Percentiles rank a stretch among this genome's conserved stretches.
phyloP scores from a whole-genome alignment of 2,797 vertebrate species.

The Parauchenoglanis punctatus region DNA sequence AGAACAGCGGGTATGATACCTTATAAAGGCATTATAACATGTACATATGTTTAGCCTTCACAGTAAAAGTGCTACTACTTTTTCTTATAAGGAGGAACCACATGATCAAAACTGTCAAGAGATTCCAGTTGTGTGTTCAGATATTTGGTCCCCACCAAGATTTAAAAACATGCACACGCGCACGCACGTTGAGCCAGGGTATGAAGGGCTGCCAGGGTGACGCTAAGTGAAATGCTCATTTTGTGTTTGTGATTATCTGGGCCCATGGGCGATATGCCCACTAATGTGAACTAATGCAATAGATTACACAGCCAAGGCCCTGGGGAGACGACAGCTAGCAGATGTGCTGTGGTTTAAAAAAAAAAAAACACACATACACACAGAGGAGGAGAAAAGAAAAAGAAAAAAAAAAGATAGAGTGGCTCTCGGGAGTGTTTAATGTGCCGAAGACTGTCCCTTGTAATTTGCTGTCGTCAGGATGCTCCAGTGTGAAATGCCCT shows the following conservation, averaged over 20 bases:
- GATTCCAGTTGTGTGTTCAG: too few relatives aligned
- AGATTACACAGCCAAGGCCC: slow-evolving; percentile 81
- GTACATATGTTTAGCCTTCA: neutral
- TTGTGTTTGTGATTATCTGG: slow-evolving; percentile 83
- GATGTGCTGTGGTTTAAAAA: slow-evolving; percentile 74
- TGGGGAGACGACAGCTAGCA: slow-evolving; percentile 76
- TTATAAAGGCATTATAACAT: neutral
- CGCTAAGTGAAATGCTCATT: slow-evolving; percentile 85
- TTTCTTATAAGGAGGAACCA: neutral
- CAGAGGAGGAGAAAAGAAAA: slow-evolving; percentile 42
- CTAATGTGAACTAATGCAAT: slow-evolving; percentile 89
- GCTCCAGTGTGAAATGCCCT: slow-evolving; percentile 56
- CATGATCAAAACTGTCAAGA: neutral
- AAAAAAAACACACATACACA: slow-evolving; percentile 31
- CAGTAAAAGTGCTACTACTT: too few relatives aligned
- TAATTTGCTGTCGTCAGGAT: slow-evolving; percentile 67
- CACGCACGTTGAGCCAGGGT: slow-evolving; percentile 53
- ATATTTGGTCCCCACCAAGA: neutral
- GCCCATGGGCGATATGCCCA: slow-evolving; percentile 83
- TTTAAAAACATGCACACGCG: slow-evolving; percentile 50
- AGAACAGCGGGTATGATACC: neutral
- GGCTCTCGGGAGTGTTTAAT: slow-evolving; percentile 72
- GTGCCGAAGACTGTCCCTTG: slow-evolving; percentile 71
- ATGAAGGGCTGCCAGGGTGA: slow-evolving; percentile 73
- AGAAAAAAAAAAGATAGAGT: slow-evolving; percentile 50